Percentiles rank a stretch among this genome's conserved stretches.
These are phyloP conservation scores for Darevskia nairensis DNA, from an alignment of 2,797 vertebrate genomes.

Conservation along the genomic window DNA sequence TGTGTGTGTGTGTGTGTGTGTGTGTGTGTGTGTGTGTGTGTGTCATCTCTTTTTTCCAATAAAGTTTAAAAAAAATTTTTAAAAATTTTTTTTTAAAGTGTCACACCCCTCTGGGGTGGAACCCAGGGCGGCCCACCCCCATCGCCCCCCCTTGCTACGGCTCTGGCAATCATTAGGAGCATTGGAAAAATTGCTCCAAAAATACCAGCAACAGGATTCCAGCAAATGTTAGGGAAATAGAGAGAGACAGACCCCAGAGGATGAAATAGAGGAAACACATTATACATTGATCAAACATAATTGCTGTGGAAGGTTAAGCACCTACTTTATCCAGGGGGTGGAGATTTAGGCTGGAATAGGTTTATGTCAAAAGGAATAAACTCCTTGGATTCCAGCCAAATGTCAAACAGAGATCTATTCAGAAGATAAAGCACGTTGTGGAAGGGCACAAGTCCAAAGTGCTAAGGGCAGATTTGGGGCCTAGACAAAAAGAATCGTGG, in stretches of 20 bases:
- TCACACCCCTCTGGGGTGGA: too few species aligned
- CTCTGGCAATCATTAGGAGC: background rate
- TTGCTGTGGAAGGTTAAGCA: background rate
- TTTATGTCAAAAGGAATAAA: constrained; percentile 9
- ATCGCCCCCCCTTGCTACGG: too few species aligned
- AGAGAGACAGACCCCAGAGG: background rate
- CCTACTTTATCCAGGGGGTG: background rate
- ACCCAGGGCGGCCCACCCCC: too few species aligned
- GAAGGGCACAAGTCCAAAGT: background rate
- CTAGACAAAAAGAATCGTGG: background rate
- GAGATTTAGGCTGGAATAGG: background rate
- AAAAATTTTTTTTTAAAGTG: too few species aligned
- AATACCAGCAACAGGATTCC: background rate
- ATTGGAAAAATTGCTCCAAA: background rate
- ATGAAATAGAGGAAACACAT: background rate
- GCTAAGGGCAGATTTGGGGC: background rate
- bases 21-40: too few species aligned
- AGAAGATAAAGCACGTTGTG: background rate
- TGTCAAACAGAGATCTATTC: background rate
- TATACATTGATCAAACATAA: background rate
- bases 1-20: too few species aligned
- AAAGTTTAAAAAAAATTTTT: too few species aligned
- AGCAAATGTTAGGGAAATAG: background rate
- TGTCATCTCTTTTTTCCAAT: too few species aligned
- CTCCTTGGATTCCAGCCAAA: background rate